A percentile compares a stretch with the other conserved stretches of the same genome.
These are phyloP conservation scores for Brachyhypopomus occidentalis DNA, from an alignment of 2,113 vertebrate species.

Conservation along the genomic window DNA sequence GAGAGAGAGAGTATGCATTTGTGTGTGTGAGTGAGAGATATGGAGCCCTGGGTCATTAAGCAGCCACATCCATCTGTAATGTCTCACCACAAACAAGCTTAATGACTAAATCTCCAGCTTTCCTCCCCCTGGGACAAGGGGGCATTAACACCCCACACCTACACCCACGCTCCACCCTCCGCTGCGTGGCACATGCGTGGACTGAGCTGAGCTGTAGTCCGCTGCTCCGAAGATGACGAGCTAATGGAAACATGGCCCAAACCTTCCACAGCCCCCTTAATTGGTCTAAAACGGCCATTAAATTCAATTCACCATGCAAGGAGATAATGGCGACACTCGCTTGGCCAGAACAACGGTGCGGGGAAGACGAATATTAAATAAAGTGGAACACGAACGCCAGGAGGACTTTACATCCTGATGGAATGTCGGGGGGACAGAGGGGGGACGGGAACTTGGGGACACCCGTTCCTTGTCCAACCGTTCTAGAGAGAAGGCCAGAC, in stretches of 20 bases:
- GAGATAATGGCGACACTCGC: constrained; percentile 65
- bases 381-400: constrained; percentile 6
- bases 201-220: constrained; percentile 44
- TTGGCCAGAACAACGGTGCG: constrained; percentile 48
- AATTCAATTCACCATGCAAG: constrained; percentile 67
- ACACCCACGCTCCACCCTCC: not conserved
- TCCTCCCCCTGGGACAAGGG: constrained; percentile 54
- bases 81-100: constrained; percentile 55
- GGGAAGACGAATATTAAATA: constrained; percentile 36
- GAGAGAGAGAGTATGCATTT: not conserved
- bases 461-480: constrained; percentile 37
- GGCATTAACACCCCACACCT: constrained; percentile 35
- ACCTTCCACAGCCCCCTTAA: constrained; percentile 67
- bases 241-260: constrained; percentile 70
- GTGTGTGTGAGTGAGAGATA: not conserved
- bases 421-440: not conserved
- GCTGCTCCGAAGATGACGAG: constrained; percentile 69
- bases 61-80: constrained; percentile 67
- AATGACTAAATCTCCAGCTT: constrained; percentile 65
- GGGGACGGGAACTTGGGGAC: constrained; percentile 10
- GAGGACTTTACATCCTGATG: constrained; percentile 14
- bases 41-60: constrained; percentile 58
- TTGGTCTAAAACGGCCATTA: constrained; percentile 73
- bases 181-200: not conserved
- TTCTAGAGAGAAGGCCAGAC: constrained; percentile 54